Base-by-base conservation (phyloP, 1,140 invertebrate genomes). In the Rhynchophorus ferrugineus region DNA sequence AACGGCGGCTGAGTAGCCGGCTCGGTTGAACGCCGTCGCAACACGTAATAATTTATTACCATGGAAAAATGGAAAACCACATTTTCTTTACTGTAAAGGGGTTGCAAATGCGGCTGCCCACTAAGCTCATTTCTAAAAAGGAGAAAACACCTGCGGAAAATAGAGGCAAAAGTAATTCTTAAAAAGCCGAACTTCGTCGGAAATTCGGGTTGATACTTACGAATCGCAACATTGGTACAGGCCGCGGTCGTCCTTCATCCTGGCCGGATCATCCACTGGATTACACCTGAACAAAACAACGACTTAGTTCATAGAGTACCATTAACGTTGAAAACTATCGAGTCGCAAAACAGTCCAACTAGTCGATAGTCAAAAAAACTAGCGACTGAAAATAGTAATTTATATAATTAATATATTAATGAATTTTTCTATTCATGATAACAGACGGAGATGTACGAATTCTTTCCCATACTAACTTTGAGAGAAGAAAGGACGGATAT, bases 201-300 rank as follows among this genome's bases (percentile, higher is more conserved):
- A 33, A 16, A 14, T 36, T 29, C 9, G 33, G 35, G n/a, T n/a
- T 11, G 5, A 48, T 56, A 61, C 63, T 61, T 59, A 65, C 63
- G 59, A 58, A 47, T 65, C 61, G 35, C 60, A 65, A 54, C 58
- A 65, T n/a, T 51, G 47, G 45, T 60, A 65, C 7, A 65, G 33
- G 21, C 44, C 49, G 33, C 59, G 42, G 29, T 63, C 63, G n/a
- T 65, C 61, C 55, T 65, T 65, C 22, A 59, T 37, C 29, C 57
- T 55, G 14, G 34, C 52, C 9, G 49, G 44, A 19, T 63, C 63
- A 16, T 65, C 63, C 35, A 57, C 60, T 6, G 53, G 50, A 54
- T 58, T 58, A 21, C 56, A 59, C 24, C 63, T 65, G 54, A 14
- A 58, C 59, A 22, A 56, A 52, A 45, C n/a, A n/a, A n/a, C n/a